Evolutionary conservation across 2,113 vertebrate genomes (phyloP), one percentile per base, ranked within the genome.

Genomic region (Silurus meridionalis): DNA sequence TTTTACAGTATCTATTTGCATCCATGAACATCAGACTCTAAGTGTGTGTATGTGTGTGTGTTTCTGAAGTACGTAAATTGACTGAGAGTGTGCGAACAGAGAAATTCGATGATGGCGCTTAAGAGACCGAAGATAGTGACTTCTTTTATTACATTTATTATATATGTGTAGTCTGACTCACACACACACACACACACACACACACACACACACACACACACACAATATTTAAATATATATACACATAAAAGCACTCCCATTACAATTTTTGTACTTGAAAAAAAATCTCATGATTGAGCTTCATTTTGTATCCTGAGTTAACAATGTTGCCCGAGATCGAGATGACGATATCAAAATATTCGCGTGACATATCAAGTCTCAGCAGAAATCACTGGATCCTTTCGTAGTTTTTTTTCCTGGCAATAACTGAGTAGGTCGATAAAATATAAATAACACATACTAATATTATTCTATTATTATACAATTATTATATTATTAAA

Each of bases 41-140:
- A 19, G 52, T 82, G 15, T 72, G 9, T 86, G 85, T 60, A 23
- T 79, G 74, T 82, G 87, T 66, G 87, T 83, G 86, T 63, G 79
- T 63, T 13, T 71, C 3, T 79, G n/a, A 80, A 80, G 78, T 52
- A 87, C 37, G 10, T 55, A 50, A 67, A 46, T 48, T 60, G 15
- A 52, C 23, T 80, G 37, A 8, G 25, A 19, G 55, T 60, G 60
- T 63, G 50, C 64, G 69, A 46, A 23, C 21, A 61, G 75, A 72
- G 53, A 74, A 86, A 86, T 82, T 63, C 50, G 37, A 75, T 72
- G 57, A 74, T 80, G 57, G 15, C 28, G 52, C 28, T 60, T 19
- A 60, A 19, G n/a, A 60, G 78, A 79, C 77, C 4, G 1, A 19
- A 79, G n/a, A 46, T 19, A 60, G 55, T 37, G 25, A 58, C 53